Evolutionary conservation across 2,888 invertebrate genomes (phyloP).

Genomic region (Drosophila meridiana): DNA sequence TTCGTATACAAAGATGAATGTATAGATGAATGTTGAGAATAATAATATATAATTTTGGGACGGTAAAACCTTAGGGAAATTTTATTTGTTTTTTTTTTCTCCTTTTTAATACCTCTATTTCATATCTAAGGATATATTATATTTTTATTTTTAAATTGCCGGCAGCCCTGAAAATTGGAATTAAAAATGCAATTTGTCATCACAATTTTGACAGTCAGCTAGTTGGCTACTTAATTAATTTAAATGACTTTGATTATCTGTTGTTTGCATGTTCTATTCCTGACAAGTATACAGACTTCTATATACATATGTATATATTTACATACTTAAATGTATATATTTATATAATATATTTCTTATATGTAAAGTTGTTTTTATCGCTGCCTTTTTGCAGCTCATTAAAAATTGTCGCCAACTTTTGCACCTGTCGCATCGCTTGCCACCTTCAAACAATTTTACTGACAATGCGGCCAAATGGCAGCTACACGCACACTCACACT

Average conservation of each 20-base stretch:
- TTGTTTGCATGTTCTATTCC: conserved; percentile 5
- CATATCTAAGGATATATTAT: neutral
- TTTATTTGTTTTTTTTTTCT: neutral
- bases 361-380: conserved; percentile 16
- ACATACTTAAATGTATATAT: conserved; percentile 1
- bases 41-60: too few species aligned
- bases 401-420: conserved; percentile 77
- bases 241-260: conserved; percentile 31
- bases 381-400: conserved; percentile 78
- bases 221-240: conserved; percentile 35
- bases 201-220: neutral
- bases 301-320: neutral
- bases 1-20: too few species aligned
- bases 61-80: too few species aligned
- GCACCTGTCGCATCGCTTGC: conserved; percentile 72
- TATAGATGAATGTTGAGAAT: too few species aligned
- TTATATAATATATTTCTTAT: neutral
- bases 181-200: conserved; percentile 3
- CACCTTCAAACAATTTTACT: conserved; percentile 74
- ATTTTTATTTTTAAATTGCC: too few species aligned
- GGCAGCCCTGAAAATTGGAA: conserved; percentile 1
- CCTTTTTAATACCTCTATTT: neutral
- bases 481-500: conserved; percentile 28
- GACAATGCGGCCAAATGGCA: conserved; percentile 67
- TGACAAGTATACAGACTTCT: neutral